phyloP scores from a whole-genome alignment of 2,888 invertebrate species.

The Phania funesta region DNA sequence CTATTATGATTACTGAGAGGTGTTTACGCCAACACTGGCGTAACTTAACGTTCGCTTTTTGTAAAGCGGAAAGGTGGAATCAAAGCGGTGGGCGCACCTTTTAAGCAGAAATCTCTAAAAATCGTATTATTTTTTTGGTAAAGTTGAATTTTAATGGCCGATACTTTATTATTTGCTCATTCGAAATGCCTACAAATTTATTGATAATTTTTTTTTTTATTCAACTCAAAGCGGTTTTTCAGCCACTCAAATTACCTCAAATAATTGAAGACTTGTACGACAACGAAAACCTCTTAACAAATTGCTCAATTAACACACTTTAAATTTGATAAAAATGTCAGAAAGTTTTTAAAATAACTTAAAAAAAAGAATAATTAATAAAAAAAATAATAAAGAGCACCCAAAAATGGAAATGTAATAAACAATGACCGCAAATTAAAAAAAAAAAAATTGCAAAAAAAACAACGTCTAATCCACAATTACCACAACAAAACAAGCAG shows the following conservation, averaged over 20 bases:
- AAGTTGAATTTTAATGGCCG: too few species aligned
- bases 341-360: background rate
- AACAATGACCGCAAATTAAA: conserved; percentile 29
- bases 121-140: too few species aligned
- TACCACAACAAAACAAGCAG: background rate
- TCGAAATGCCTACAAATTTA: background rate
- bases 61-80: too few species aligned
- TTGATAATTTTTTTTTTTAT: background rate
- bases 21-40: too few species aligned
- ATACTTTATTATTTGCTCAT: background rate
- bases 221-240: conserved; percentile 1
- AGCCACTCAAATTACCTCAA: background rate
- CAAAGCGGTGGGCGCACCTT: too few species aligned
- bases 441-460: conserved; percentile 22
- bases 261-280: background rate
- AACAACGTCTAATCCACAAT: background rate
- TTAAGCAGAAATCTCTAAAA: too few species aligned
- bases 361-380: background rate
- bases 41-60: too few species aligned
- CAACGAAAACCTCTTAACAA: conserved; percentile 53
- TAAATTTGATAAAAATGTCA: conserved; percentile 14
- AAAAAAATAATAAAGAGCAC: background rate
- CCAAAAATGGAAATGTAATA: conserved; percentile 26
- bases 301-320: conserved; percentile 63
- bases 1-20: too few species aligned